Conservation (phyloP, 2,113 vertebrate species). For the Lophura nycthemera region DNA sequence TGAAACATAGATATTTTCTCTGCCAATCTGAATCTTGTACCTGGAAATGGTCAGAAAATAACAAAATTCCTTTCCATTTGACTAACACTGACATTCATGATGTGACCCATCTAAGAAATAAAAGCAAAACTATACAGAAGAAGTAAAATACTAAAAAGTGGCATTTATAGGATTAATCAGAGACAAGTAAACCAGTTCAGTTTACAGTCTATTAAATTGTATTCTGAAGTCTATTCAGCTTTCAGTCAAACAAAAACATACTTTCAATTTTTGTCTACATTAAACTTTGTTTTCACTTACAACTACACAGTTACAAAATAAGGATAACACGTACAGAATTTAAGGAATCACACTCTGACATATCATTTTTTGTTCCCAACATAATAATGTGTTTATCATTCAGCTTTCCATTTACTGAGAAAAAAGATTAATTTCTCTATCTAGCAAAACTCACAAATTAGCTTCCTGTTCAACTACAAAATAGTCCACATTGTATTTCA, state of each 20-base stretch:
- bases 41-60: slow-evolving; percentile 32
- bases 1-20: slow-evolving; percentile 23
- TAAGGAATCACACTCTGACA: not conserved
- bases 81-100: not conserved
- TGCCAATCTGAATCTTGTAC: slow-evolving; percentile 21
- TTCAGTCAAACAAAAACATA: not conserved
- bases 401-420: not conserved
- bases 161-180: not conserved
- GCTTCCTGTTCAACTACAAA: not conserved
- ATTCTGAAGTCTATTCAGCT: not conserved
- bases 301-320: not conserved
- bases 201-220: not conserved
- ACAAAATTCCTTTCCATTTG: slow-evolving; percentile 14
- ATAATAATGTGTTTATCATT: not conserved
- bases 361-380: not conserved
- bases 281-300: not conserved
- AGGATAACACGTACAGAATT: not conserved
- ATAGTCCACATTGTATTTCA: slow-evolving; percentile 28
- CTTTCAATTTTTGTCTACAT: not conserved
- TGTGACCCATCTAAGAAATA: not conserved
- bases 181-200: not conserved
- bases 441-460: not conserved
- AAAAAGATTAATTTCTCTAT: slow-evolving; percentile 9
- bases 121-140: not conserved
- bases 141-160: not conserved